These are phyloP conservation scores for Drosophila orena DNA, from an alignment of 1,140 invertebrate species.

Conservation along the genomic window DNA sequence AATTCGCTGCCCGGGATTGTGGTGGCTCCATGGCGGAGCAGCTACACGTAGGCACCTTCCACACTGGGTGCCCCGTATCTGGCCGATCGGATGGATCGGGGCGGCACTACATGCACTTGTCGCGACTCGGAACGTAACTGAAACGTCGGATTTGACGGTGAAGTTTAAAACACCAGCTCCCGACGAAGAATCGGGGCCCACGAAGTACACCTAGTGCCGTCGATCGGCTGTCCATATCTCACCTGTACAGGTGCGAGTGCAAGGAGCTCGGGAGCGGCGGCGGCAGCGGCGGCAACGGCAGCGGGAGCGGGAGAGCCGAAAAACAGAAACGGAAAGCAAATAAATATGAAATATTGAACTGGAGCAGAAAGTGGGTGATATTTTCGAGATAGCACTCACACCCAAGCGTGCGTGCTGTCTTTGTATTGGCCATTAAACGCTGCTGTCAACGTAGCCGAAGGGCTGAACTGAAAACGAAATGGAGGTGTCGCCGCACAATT, in stretches of 20 bases:
- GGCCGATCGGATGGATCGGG: conserved; percentile 6
- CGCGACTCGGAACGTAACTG: conserved; percentile 83
- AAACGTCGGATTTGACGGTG: conserved; percentile 76
- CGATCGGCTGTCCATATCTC: conserved; percentile 56
- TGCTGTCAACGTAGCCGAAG: conserved; percentile 37
- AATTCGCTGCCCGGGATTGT: conserved; percentile 67
- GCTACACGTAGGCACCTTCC: conserved; percentile 27
- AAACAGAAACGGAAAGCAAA: conserved; percentile 56
- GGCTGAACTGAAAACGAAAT: conserved; percentile 28
- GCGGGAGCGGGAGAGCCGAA: conserved; percentile 2
- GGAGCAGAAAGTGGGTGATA: conserved; percentile 74
- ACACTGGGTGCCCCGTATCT: not conserved
- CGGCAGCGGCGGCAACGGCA: not conserved
- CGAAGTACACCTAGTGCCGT: conserved; percentile 26
- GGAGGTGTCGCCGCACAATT: conserved; percentile 50
- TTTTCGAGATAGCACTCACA: conserved; percentile 53
- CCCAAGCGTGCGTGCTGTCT: conserved; percentile 32
- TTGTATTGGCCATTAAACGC: conserved; percentile 71
- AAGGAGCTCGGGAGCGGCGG: conserved; percentile 12
- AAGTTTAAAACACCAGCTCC: conserved; percentile 76
- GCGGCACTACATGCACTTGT: conserved; percentile 77
- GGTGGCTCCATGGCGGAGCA: not conserved
- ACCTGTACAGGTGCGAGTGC: conserved; percentile 45
- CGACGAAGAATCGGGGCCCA: conserved; percentile 10
- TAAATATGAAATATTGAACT: conserved; percentile 82